A percentile compares a stretch with the other conserved stretches of the same genome.
Evolutionary conservation across 2,113 vertebrate genomes (phyloP).

Genomic region (Porphyrio hochstetteri): DNA sequence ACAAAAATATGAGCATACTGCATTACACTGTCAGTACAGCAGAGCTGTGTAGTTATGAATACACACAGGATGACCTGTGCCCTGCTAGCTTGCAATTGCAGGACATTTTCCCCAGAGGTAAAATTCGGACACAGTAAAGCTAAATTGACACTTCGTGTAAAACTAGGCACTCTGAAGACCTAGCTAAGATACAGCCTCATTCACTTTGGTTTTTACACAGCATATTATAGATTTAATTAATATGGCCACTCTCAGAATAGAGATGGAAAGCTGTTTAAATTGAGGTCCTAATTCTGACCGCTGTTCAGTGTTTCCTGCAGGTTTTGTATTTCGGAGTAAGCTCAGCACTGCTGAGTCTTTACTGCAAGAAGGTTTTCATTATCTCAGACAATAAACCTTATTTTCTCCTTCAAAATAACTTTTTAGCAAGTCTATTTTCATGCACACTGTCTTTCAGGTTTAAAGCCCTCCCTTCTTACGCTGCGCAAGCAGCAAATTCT

Average conservation of each 20-base stretch:
- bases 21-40: background rate
- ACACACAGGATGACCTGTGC: constrained; percentile 22
- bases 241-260: background rate
- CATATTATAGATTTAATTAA: constrained; percentile 1
- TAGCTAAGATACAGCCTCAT: background rate
- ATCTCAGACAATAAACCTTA: background rate
- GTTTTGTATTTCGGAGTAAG: background rate
- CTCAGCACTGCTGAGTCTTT: background rate
- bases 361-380: background rate
- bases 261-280: background rate
- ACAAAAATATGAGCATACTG: background rate
- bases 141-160: constrained; percentile 49
- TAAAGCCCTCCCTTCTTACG: background rate
- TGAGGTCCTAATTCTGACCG: background rate
- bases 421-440: background rate
- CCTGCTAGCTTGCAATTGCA: constrained; percentile 30
- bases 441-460: background rate
- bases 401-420: background rate
- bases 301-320: background rate
- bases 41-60: background rate
- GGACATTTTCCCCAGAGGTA: constrained; percentile 34
- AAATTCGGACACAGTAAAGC: constrained; percentile 12
- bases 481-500: background rate
- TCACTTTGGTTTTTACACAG: background rate
- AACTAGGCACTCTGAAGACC: constrained; percentile 8